These are phyloP conservation scores for Pseudomyrmex flavicornis DNA, from an alignment of 1,140 invertebrate genomes.

Conservation along the genomic window DNA sequence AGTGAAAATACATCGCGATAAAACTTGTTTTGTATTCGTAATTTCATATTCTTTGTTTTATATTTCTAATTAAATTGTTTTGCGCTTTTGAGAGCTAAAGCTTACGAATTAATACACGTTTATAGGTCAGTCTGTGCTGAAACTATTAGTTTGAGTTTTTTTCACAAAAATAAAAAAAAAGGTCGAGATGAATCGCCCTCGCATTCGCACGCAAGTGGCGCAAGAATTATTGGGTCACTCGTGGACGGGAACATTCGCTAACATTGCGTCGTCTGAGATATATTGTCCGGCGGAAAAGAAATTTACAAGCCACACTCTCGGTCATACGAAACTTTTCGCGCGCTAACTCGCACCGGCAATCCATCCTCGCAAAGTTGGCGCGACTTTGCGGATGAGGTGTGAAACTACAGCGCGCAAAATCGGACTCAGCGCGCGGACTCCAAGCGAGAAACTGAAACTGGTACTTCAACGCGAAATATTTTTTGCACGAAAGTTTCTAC, in stretches of 20 bases:
- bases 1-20: not conserved
- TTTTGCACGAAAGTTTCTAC: constrained; percentile 27
- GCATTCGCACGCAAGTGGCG: constrained; percentile 15
- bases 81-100: not conserved
- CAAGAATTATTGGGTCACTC: constrained; percentile 45
- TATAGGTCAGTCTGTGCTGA: not conserved
- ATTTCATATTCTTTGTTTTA: too few relatives aligned
- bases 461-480: constrained; percentile 29
- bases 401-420: constrained; percentile 35
- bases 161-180: not conserved
- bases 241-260: constrained; percentile 47
- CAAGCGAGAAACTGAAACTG: constrained; percentile 22
- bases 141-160: not conserved
- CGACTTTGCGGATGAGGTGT: constrained; percentile 28
- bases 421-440: not conserved
- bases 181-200: constrained; percentile 16
- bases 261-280: constrained; percentile 27
- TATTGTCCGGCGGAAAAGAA: constrained; percentile 40
- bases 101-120: not conserved
- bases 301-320: constrained; percentile 59
- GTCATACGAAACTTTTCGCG: constrained; percentile 40
- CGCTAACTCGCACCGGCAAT: constrained; percentile 36
- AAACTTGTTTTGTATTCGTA: too few relatives aligned
- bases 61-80: not conserved
- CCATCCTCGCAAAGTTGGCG: constrained; percentile 47